A percentile compares a stretch with the other conserved stretches of the same genome.
Conservation (phyloP, 2,888 invertebrate species). For the Tupiocoris notatus region DNA sequence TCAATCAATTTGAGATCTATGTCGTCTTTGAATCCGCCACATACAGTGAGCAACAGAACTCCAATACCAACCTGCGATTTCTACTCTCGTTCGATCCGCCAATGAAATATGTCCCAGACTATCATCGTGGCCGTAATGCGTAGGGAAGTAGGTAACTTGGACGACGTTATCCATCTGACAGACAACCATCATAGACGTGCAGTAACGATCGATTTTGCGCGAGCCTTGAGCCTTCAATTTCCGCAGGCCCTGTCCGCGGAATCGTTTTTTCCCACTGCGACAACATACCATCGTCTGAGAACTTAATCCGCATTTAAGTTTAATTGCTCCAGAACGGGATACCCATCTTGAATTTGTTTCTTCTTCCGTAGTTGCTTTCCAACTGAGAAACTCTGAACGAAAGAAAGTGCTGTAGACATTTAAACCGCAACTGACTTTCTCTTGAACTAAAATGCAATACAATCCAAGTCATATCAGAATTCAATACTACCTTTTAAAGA, state of each 20-base stretch:
- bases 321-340: background rate
- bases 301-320: background rate
- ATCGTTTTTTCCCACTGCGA: background rate
- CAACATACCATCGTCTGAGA: background rate
- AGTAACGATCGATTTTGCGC: background rate
- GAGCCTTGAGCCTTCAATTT: background rate
- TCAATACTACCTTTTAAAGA: background rate
- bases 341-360: background rate
- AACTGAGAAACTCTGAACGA: background rate
- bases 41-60: too few species aligned
- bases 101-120: background rate
- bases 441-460: background rate
- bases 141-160: constrained; percentile 1
- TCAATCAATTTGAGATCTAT: too few species aligned
- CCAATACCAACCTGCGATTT: constrained; percentile 8
- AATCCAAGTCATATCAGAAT: background rate
- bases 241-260: background rate
- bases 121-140: constrained; percentile 9
- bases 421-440: background rate
- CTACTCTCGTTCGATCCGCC: background rate
- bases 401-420: background rate
- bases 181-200: constrained; percentile 3
- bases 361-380: constrained; percentile 10
- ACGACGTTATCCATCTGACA: background rate
- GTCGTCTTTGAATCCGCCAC: too few species aligned